phyloP scores from a whole-genome alignment of 2,797 vertebrate species.

The Crenuchus spilurus region DNA sequence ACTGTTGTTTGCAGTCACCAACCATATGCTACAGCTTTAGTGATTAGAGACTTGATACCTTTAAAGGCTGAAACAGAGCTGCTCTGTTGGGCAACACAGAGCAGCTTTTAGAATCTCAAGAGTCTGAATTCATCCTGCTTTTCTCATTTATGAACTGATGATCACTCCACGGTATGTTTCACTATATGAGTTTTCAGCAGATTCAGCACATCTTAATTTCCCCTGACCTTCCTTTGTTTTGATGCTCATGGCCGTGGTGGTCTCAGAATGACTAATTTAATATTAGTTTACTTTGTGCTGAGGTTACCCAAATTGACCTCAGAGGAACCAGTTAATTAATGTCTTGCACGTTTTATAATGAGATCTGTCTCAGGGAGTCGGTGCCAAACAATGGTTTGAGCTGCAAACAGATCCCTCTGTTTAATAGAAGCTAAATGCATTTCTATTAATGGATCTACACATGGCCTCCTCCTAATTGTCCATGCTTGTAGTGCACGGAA shows the following conservation, averaged over 20 bases:
- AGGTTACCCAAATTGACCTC: slow-evolving; percentile 31
- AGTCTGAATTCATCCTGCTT: neutral
- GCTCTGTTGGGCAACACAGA: slow-evolving; percentile 10
- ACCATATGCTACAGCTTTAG: neutral
- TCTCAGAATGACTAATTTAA: slow-evolving; percentile 38
- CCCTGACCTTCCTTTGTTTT: slow-evolving; percentile 27
- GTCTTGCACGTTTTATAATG: slow-evolving; percentile 54
- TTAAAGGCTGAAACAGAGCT: neutral
- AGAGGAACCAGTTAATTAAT: slow-evolving; percentile 54
- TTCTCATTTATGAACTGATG: neutral
- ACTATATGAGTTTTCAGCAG: neutral
- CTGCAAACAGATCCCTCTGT: neutral
- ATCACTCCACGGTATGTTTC: neutral
- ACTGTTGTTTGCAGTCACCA: neutral
- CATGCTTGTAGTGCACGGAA: neutral
- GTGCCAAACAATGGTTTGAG: slow-evolving; percentile 19
- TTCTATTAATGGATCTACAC: neutral
- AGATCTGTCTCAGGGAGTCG: slow-evolving; percentile 58
- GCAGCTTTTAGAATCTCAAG: neutral
- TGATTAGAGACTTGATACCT: neutral
- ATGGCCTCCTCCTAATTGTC: neutral
- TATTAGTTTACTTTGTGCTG: slow-evolving; percentile 32
- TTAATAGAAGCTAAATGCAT: neutral
- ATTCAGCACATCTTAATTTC: slow-evolving; percentile 1
- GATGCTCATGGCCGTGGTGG: slow-evolving; percentile 6